These are phyloP conservation scores for Vidua chalybeata DNA, from an alignment of 2,113 vertebrate genomes.

Conservation along the genomic window DNA sequence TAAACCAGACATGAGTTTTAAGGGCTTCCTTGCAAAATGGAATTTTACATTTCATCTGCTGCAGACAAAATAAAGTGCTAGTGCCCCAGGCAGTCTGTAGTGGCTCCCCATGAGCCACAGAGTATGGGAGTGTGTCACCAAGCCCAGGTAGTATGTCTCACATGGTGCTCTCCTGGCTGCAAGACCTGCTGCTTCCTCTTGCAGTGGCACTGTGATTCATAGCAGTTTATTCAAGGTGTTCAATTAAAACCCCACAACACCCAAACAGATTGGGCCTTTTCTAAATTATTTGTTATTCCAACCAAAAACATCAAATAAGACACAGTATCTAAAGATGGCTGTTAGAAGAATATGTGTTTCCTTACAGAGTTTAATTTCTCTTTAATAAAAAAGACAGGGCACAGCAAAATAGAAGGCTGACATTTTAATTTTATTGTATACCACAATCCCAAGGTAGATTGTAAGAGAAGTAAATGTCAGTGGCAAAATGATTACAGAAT, in stretches of 20 bases:
- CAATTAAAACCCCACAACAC: not conserved
- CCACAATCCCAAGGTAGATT: not conserved
- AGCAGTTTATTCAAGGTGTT: not conserved
- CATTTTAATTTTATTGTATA: not conserved
- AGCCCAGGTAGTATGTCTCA: not conserved
- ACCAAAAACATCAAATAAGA: not conserved
- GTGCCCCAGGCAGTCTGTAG: not conserved
- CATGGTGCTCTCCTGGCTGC: not conserved
- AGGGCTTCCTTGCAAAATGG: not conserved
- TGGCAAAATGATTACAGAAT: not conserved
- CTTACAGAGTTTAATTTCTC: not conserved
- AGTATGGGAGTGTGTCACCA: not conserved
- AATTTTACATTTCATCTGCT: slow-evolving; percentile 5
- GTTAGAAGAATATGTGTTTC: not conserved
- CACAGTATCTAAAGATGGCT: not conserved
- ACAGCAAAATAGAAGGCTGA: not conserved
- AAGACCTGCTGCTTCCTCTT: not conserved
- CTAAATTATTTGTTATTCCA: not conserved
- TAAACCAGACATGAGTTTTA: slow-evolving; percentile 5
- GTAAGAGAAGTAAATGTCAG: not conserved
- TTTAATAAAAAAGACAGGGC: not conserved
- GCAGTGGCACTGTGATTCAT: not conserved
- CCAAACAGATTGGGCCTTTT: not conserved
- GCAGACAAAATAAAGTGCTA: not conserved
- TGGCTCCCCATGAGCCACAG: not conserved